Conservation (phyloP, 2,888 invertebrate genomes). For the Salticus scenicus region DNA sequence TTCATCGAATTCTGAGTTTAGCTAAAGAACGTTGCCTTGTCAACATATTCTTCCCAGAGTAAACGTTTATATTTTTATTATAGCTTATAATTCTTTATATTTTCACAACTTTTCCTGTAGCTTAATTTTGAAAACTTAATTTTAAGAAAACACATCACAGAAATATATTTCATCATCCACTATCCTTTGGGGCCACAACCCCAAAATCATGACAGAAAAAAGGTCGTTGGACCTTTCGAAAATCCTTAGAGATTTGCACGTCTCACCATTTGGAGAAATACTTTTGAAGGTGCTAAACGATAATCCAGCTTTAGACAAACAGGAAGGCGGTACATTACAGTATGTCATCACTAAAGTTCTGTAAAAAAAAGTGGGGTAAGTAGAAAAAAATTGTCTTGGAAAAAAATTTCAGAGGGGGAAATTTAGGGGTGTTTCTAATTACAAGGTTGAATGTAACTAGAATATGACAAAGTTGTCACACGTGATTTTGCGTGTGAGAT, state of each 20-base stretch:
- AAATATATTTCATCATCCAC: too few relatives aligned
- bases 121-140: too few relatives aligned
- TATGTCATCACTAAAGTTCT: slow-evolving; percentile 50
- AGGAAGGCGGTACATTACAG: slow-evolving; percentile 43
- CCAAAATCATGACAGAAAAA: not conserved
- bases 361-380: not conserved
- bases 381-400: slow-evolving; percentile 13
- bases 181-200: slow-evolving; percentile 1
- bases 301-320: slow-evolving; percentile 42
- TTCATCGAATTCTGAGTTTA: too few relatives aligned
- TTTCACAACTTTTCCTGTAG: too few relatives aligned
- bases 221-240: not conserved
- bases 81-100: too few relatives aligned
- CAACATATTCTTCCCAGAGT: too few relatives aligned
- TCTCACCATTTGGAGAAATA: not conserved
- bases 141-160: not conserved
- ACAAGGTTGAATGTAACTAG: slow-evolving; percentile 33
- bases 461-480: slow-evolving; percentile 9
- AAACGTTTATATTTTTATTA: too few relatives aligned
- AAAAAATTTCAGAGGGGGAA: slow-evolving; percentile 16
- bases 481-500: slow-evolving; percentile 1
- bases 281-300: slow-evolving; percentile 50
- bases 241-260: not conserved
- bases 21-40: too few relatives aligned
- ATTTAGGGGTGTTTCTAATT: slow-evolving; percentile 50